Base-by-base conservation (phyloP, 1,140 invertebrate species). In the Achroia grisella region DNA sequence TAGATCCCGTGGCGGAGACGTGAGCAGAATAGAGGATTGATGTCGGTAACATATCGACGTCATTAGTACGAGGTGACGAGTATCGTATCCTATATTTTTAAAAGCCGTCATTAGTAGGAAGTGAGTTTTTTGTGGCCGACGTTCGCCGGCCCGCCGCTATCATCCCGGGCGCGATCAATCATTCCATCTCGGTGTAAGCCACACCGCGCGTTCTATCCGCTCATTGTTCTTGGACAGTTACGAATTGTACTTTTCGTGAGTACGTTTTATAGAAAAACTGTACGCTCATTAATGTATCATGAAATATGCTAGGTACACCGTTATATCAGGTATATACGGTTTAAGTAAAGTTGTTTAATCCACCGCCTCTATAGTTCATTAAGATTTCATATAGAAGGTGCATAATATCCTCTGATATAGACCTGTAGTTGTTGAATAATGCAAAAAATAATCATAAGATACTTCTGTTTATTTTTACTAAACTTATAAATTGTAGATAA, bases 11-110 rank as follows among this genome's bases (percentile, higher is more conserved):
- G 48, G 67, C 61, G 66, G 60, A 67, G 74, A 78, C 79, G 68
- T 68, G 71, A 60, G 52, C 54, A 79, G 77, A 83, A 83, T 80
- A 48, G 75, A 68, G 57, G 72, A 79, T 77, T 77, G 78, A 79
- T 82, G 75, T 51, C 55, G 59, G 73, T 71, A 76, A 81, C 77
- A 71, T 81, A 83, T 83, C 68, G 71, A 71, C 59, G 69, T 63
- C 69, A 79, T 78, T 79, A 79, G 53, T 50, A 39, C 44, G 65
- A 69, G 62, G 73, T 75, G 77, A 77, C 75, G 74, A 72, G 67
- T 77, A 72, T 71, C 70, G 63, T 48, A 44, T 59, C 53, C 54
- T 71, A 65, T 69, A 74, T 71, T 75, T 79, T 82, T 73, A 80
- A 76, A 75, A 71, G 54, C 70, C 53, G 63, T 71, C 76, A 83